phyloP scores from a whole-genome alignment of 1,140 invertebrate species.

The Cotesia glomerata region DNA sequence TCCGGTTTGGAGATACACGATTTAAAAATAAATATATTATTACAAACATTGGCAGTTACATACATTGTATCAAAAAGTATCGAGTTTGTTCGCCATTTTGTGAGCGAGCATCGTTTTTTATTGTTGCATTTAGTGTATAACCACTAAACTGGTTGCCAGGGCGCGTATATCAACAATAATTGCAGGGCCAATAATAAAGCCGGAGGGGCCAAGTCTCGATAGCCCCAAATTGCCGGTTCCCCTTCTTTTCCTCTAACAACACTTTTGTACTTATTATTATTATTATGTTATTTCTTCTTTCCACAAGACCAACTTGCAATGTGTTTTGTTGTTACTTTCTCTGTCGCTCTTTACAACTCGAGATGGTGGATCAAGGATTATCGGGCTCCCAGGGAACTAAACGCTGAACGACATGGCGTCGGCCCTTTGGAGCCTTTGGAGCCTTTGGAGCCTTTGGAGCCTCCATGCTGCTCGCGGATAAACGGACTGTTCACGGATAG shows the following conservation, averaged over 20 bases:
- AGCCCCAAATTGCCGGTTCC: constrained; percentile 58
- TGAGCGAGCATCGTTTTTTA: constrained; percentile 37
- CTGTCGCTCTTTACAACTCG: neutral
- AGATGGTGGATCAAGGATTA: neutral
- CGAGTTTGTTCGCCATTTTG: constrained; percentile 42
- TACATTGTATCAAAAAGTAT: neutral
- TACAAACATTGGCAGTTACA: neutral
- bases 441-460: constrained; percentile 39
- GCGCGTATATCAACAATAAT: constrained; percentile 63
- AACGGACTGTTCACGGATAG: too few relatives aligned
- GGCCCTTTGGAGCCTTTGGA: constrained; percentile 45
- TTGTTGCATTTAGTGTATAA: constrained; percentile 50
- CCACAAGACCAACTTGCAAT: neutral
- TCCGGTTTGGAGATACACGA: neutral
- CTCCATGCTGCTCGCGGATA: constrained; percentile 48
- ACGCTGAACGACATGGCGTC: constrained; percentile 47
- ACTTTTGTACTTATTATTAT: too few relatives aligned
- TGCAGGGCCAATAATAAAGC: constrained; percentile 63
- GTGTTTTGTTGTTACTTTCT: constrained; percentile 36
- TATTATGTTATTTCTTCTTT: too few relatives aligned
- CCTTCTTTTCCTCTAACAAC: constrained; percentile 35
- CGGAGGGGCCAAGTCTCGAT: constrained; percentile 55
- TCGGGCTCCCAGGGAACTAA: too few relatives aligned
- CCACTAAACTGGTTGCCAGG: constrained; percentile 50
- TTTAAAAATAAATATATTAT: neutral